phyloP scores from a whole-genome alignment of 2,888 invertebrate genomes.

The Nezara viridula region DNA sequence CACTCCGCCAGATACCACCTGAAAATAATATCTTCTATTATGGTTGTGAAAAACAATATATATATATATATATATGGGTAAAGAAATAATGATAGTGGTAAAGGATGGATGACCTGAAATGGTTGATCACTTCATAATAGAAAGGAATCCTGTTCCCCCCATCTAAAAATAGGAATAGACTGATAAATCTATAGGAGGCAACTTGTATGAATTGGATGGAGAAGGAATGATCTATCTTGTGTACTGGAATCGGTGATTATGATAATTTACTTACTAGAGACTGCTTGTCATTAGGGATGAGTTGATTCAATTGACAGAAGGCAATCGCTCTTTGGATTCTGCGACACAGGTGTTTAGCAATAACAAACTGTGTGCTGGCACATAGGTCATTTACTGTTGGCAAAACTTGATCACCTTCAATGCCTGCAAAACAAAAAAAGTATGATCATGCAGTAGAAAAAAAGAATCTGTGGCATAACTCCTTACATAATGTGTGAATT shows the following conservation, averaged over 20 bases:
- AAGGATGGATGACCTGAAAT: no score
- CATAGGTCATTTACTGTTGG: constrained; percentile 85
- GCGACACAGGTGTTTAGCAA: constrained; percentile 84
- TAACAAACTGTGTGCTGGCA: constrained; percentile 83
- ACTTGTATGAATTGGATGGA: no score
- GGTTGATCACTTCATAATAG: no score
- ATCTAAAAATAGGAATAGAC: no score
- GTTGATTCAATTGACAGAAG: constrained; percentile 72
- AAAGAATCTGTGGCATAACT: background rate
- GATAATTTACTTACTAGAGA: constrained; percentile 73
- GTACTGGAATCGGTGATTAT: no score
- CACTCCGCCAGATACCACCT: constrained; percentile 95
- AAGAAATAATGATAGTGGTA: no score
- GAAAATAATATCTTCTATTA: constrained; percentile 59
- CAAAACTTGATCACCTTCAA: constrained; percentile 79
- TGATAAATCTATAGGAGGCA: no score
- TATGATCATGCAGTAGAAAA: background rate
- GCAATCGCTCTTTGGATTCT: constrained; percentile 86
- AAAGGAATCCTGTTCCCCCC: no score
- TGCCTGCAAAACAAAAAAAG: constrained; percentile 68
- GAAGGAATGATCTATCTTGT: no score
- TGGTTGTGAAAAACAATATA: no score
- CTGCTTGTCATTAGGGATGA: constrained; percentile 75
- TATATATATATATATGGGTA: no score
- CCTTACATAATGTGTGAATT: no score